Evolutionary conservation across 2,113 vertebrate species (phyloP).

Genomic region (Tragelaphus scriptus): DNA sequence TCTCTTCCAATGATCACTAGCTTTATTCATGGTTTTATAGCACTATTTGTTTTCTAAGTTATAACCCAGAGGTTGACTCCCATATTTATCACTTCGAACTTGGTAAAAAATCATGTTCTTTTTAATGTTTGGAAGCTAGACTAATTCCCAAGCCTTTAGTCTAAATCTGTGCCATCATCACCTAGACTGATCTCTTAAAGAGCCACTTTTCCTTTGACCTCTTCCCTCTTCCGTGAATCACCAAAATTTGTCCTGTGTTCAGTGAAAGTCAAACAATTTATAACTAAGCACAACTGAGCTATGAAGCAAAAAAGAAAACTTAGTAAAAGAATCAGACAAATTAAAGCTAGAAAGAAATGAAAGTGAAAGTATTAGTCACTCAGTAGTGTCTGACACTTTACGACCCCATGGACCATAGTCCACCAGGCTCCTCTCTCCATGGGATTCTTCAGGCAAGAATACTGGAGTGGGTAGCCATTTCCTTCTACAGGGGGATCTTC

Average conservation of each 20-base stretch:
- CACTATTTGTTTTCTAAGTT: background rate
- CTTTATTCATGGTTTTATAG: background rate
- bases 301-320: background rate
- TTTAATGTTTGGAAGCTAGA: background rate
- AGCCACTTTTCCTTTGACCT: background rate
- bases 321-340: background rate
- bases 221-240: background rate
- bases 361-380: background rate
- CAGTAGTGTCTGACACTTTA: background rate
- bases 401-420: background rate
- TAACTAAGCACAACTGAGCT: background rate
- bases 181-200: background rate
- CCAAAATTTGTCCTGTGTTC: background rate
- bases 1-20: background rate
- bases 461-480: background rate
- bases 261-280: background rate
- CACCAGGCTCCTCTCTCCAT: background rate
- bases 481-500: background rate
- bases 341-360: background rate
- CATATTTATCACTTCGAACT: background rate
- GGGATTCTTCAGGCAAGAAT: background rate
- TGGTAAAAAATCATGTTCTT: background rate
- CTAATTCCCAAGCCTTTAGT: background rate
- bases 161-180: background rate
- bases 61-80: background rate